Conservation (phyloP, 2,797 vertebrate genomes). For the Cryptoprocta ferox region DNA sequence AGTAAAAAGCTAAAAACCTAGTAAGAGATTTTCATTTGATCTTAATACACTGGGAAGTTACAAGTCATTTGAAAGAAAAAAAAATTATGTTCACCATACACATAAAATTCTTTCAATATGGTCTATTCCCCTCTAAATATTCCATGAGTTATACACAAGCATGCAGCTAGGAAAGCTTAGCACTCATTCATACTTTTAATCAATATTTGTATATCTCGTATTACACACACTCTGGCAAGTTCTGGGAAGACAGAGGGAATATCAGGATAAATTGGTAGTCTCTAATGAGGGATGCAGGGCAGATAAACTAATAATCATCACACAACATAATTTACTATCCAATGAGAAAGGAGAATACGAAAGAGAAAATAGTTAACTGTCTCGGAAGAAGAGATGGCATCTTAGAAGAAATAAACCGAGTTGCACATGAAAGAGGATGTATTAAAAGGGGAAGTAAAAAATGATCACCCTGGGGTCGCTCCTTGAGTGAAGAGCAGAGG, state of each 20-base stretch:
- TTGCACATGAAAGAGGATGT: background rate
- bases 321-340: background rate
- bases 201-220: background rate
- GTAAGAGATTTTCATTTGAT: background rate
- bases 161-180: background rate
- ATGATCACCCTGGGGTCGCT: background rate
- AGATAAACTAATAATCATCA: background rate
- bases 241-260: background rate
- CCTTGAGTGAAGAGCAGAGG: background rate
- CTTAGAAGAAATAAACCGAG: background rate
- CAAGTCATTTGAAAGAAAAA: background rate
- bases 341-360: background rate
- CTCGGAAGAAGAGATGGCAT: background rate
- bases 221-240: background rate
- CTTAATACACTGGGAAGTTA: background rate
- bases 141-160: background rate
- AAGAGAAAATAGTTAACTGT: background rate
- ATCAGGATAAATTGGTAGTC: background rate
- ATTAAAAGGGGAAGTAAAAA: background rate
- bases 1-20: background rate
- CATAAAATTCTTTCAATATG: background rate
- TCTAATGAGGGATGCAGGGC: background rate
- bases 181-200: background rate
- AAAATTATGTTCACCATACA: background rate
- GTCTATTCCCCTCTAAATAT: background rate